Evolutionary conservation across 2,888 invertebrate genomes (phyloP).

Genomic region (Drosophila villosipedis): DNA sequence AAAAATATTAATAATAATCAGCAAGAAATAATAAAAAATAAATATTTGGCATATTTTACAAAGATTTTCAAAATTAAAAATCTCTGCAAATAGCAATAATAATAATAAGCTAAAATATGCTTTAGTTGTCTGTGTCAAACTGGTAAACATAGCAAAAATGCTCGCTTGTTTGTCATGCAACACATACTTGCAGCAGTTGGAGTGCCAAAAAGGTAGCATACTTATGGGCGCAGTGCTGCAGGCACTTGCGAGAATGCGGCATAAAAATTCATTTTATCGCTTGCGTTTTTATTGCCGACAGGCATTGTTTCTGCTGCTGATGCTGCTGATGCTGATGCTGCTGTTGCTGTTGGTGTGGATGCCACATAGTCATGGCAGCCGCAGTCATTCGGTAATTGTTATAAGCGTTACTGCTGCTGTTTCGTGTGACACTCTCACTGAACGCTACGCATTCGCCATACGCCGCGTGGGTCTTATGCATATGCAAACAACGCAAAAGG

Average conservation of each 20-base stretch:
- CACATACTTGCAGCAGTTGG: conserved; percentile 8
- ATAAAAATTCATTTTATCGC: conserved; percentile 80
- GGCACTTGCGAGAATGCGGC: conserved; percentile 76
- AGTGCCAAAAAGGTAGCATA: conserved; percentile 53
- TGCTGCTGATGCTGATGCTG: neutral
- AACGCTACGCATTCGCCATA: conserved; percentile 63
- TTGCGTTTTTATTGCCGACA: conserved; percentile 65
- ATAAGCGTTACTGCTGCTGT: conserved; percentile 17
- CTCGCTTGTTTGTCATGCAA: conserved; percentile 1
- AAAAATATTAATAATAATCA: neutral
- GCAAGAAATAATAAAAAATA: neutral
- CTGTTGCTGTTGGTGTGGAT: neutral
- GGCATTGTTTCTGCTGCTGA: conserved; percentile 50
- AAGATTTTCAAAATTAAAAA: neutral
- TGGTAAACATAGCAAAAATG: conserved; percentile 12
- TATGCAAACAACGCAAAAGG: conserved; percentile 54
- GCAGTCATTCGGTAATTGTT: conserved; percentile 46
- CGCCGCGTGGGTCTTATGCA: conserved; percentile 53
- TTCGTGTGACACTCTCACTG: neutral
- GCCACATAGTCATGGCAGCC: conserved; percentile 7
- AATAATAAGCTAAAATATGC: neutral
- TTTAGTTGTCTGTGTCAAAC: conserved; percentile 4
- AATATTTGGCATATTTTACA: neutral
- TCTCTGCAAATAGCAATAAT: neutral
- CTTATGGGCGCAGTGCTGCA: conserved; percentile 64